A percentile compares a stretch with the other conserved stretches of the same genome.
Evolutionary conservation across 2,113 vertebrate genomes (phyloP).

Genomic region (Labrus mixtus): DNA sequence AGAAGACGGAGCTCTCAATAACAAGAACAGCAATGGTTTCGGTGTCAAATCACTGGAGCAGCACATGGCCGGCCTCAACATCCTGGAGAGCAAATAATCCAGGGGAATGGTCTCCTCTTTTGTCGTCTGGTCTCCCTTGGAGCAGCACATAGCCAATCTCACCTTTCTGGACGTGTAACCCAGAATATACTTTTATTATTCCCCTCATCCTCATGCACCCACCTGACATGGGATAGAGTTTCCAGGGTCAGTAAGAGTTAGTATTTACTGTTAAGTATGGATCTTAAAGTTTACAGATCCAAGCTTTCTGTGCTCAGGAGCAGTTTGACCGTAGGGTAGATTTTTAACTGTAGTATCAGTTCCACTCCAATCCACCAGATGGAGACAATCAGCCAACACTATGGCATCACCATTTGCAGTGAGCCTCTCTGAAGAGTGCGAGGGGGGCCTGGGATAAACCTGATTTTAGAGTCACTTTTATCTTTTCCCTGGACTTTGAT

Average conservation of each 20-base stretch:
- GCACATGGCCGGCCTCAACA: slow-evolving; percentile 86
- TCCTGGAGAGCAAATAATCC: slow-evolving; percentile 90
- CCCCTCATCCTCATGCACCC: slow-evolving; percentile 43
- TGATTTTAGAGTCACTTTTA: slow-evolving; percentile 15
- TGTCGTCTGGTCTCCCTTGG: slow-evolving; percentile 7
- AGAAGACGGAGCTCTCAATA: slow-evolving; percentile 78
- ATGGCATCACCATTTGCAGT: slow-evolving; percentile 25
- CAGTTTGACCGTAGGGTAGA: slow-evolving; percentile 27
- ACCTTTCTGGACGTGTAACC: slow-evolving; percentile 31
- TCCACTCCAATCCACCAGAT: slow-evolving; percentile 56
- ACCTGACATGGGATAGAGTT: slow-evolving; percentile 15
- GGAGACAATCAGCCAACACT: slow-evolving; percentile 61
- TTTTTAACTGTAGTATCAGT: slow-evolving; percentile 32
- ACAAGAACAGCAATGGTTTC: slow-evolving; percentile 85
- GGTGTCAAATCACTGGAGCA: slow-evolving; percentile 88
- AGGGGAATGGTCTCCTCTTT: slow-evolving; percentile 6
- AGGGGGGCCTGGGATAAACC: not conserved
- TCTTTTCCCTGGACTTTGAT: slow-evolving; percentile 12
- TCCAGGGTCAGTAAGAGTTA: slow-evolving; percentile 31
- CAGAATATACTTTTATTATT: slow-evolving; percentile 15
- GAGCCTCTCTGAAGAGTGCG: not conserved
- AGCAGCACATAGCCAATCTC: slow-evolving; percentile 51
- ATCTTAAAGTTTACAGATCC: slow-evolving; percentile 17
- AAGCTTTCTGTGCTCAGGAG: slow-evolving; percentile 5
- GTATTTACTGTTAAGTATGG: slow-evolving; percentile 28